These are phyloP conservation scores for Halocynthia aurantium DNA, from an alignment of 23 tunicate genomes.

Conservation along the genomic window DNA sequence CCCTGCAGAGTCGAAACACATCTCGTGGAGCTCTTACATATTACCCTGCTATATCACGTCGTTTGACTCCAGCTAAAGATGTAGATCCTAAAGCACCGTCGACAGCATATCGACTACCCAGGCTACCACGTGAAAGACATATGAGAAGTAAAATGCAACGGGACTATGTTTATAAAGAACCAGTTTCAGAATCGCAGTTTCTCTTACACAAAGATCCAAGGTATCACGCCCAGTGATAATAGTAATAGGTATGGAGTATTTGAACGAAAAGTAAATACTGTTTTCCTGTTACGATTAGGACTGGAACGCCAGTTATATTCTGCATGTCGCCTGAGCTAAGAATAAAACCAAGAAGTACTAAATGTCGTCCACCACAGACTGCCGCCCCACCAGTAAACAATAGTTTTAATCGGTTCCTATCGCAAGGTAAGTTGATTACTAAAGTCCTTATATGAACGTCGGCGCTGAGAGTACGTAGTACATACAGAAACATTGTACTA, in stretches of 20 bases:
- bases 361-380: slow-evolving; percentile 56
- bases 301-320: slow-evolving; percentile 35
- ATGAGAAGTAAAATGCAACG: slow-evolving; percentile 13
- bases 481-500: not conserved
- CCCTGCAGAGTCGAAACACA: slow-evolving; percentile 8
- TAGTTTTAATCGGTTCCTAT: slow-evolving; percentile 32
- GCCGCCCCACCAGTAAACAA: slow-evolving; percentile 1
- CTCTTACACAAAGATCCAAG: slow-evolving; percentile 76
- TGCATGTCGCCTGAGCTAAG: slow-evolving; percentile 68
- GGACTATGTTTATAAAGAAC: slow-evolving; percentile 75
- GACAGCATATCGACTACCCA: slow-evolving; percentile 71
- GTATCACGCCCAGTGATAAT: slow-evolving; percentile 19
- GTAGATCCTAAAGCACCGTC: slow-evolving; percentile 32
- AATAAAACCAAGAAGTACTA: slow-evolving; percentile 77
- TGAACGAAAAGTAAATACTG: not conserved
- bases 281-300: slow-evolving; percentile 1
- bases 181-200: slow-evolving; percentile 62
- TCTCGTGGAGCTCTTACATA: slow-evolving; percentile 32
- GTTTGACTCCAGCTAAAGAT: slow-evolving; percentile 1
- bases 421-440: slow-evolving; percentile 17
- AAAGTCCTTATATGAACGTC: not conserved
- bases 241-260: not conserved
- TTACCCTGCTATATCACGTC: slow-evolving; percentile 17
- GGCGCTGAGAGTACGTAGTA: not conserved
- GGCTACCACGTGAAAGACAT: slow-evolving; percentile 17